Evolutionary conservation across 2,797 vertebrate genomes (phyloP).

Genomic region (Sebastes glaucus): DNA sequence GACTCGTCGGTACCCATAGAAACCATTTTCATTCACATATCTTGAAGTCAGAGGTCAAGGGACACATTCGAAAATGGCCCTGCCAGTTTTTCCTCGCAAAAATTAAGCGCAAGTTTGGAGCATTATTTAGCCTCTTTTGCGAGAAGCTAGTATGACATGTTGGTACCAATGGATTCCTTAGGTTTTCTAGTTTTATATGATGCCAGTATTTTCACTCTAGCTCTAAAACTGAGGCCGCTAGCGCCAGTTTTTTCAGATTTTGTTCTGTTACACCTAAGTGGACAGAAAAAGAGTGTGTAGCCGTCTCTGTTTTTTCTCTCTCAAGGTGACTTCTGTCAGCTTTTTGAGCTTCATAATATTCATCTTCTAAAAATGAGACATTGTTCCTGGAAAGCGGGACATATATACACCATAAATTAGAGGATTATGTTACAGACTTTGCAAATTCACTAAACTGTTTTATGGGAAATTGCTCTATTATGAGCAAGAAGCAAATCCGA

Average conservation of each 20-base stretch:
- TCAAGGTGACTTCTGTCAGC: conserved; percentile 6
- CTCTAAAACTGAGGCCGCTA: too few species aligned
- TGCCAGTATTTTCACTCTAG: too few species aligned
- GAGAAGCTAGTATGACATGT: too few species aligned
- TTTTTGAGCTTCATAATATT: not conserved
- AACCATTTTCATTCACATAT: too few species aligned
- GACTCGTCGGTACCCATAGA: too few species aligned
- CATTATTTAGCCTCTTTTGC: too few species aligned
- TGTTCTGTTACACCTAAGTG: not conserved
- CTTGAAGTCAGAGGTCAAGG: too few species aligned
- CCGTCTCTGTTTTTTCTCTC: not conserved
- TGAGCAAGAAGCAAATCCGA: conserved; percentile 69
- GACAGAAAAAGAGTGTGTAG: not conserved
- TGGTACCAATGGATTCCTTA: too few species aligned
- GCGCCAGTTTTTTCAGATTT: not conserved
- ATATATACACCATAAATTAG: conserved; percentile 30
- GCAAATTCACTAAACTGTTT: conserved; percentile 59
- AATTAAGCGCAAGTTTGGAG: too few species aligned
- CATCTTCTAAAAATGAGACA: conserved; percentile 23
- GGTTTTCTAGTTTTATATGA: too few species aligned
- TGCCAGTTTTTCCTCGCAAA: too few species aligned
- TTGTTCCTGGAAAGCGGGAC: conserved; percentile 57
- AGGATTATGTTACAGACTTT: conserved; percentile 62
- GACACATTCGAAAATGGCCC: rapidly evolving
- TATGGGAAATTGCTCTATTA: conserved; percentile 65